Base-by-base conservation (phyloP, 2,888 invertebrate genomes). In the Oscheius myriophilus region DNA sequence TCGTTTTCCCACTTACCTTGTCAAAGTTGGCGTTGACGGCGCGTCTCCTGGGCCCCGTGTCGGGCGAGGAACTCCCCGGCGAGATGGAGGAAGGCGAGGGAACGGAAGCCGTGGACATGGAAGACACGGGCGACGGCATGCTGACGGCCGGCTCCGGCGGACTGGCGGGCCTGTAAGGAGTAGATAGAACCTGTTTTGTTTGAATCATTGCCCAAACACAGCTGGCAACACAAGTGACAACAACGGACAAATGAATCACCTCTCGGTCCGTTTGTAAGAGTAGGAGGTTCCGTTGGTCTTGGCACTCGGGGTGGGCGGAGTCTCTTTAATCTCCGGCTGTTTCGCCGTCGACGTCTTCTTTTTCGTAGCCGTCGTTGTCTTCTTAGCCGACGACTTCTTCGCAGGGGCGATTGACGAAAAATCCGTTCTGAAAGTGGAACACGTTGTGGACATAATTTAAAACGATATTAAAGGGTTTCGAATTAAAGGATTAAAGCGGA, bases 41-140 rank as follows among this genome's bases (percentile, higher is more conserved):
- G 26, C 63, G 39, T n/a, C 58, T 57, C 39, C 53, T 67, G 62
- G 21, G 62, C 46, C 0, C 4, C 16, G 67, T 59, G 25, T 78
- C 78, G 12, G 78, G 78, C 14, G 76, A 76, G 0, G 74, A 72
- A 18, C 69, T 69, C 39, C 78, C 78, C 12, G 78, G 76, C 12
- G 74, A 74, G 11, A 78, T 69, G 2, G 78, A 78, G 6, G 76
- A 75, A 18, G 78, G 78, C 18, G 78, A 78, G 9, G 75, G 78
- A n/a, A 63, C 46, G 41, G 69, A 70, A 21, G 75, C 69, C 1
- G 75, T 72, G 9, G 76, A 76, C 72, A 76, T 70, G 9, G 78
- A 75, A 12, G 78, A 78, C 12, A 75, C 67, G 9, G 78, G 78
- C 39, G 75, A 78, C 1, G 71, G 42, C 69, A 69, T 69, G 54